Conservation (phyloP, 2,797 vertebrate genomes). For the Paramormyrops hopkinsi region DNA sequence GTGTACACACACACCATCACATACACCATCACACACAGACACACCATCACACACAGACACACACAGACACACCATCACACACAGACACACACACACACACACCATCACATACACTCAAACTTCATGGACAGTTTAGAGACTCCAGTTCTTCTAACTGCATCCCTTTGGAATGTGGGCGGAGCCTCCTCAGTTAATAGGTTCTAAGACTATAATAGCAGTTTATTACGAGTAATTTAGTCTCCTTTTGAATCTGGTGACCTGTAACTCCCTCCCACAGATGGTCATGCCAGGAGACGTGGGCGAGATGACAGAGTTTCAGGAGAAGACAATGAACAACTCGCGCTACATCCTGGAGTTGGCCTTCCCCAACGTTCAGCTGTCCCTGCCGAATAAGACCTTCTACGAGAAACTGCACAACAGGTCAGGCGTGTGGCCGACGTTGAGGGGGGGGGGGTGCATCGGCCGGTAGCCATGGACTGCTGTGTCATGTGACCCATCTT, state of each 20-base stretch:
- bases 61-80: background rate
- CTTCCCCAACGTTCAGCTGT: conserved; percentile 79
- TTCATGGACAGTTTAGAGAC: background rate
- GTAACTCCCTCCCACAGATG: conserved; percentile 68
- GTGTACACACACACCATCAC: background rate
- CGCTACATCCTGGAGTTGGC: conserved; percentile 85
- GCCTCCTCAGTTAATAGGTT: background rate
- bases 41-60: background rate
- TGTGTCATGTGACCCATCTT: background rate
- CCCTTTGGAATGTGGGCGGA: background rate
- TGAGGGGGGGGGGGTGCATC: background rate
- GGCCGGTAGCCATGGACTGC: background rate
- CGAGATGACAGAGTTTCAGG: conserved; percentile 96
- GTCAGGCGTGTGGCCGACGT: conserved; percentile 43
- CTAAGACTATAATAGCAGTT: background rate
- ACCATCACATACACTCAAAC: background rate
- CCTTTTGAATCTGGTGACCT: background rate
- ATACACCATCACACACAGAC: too few species aligned
- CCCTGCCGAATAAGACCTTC: conserved; percentile 81
- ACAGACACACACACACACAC: background rate
- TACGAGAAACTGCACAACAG: conserved; percentile 97
- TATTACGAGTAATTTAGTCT: background rate
- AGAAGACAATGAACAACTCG: conserved; percentile 91
- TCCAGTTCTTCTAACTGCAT: background rate
- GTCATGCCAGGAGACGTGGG: conserved; percentile 89